These are phyloP conservation scores for Ormyrus pomaceus DNA, from an alignment of 2,888 invertebrate species.

Conservation along the genomic window DNA sequence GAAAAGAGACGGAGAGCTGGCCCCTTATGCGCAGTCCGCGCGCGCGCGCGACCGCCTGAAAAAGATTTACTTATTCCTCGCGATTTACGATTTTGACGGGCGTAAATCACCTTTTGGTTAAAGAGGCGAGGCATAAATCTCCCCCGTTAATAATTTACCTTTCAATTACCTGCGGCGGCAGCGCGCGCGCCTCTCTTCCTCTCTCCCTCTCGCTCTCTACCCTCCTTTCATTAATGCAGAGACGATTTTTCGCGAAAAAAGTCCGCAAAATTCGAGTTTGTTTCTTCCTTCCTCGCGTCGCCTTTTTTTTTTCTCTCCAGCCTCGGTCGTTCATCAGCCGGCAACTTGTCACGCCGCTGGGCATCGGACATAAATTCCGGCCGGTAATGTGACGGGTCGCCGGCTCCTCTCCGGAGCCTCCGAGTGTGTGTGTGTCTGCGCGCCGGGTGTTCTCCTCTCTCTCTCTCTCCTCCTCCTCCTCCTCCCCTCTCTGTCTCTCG, in stretches of 20 bases:
- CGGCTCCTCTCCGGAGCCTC: conserved; percentile 61
- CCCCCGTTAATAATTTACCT: conserved; percentile 57
- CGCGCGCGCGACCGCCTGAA: conserved; percentile 23
- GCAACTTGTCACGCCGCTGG: conserved; percentile 76
- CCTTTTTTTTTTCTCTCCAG: background rate
- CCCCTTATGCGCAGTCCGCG: too few relatives aligned
- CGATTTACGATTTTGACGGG: conserved; percentile 58
- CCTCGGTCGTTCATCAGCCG: conserved; percentile 73
- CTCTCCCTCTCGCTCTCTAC: background rate
- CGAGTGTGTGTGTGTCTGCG: conserved; percentile 1
- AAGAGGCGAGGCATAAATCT: conserved; percentile 58
- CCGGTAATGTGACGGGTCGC: conserved; percentile 75
- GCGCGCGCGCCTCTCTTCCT: conserved; percentile 4
- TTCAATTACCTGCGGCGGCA: conserved; percentile 53
- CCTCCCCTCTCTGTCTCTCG: conserved; percentile 35
- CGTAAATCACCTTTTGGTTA: conserved; percentile 57
- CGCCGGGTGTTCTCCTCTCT: conserved; percentile 46
- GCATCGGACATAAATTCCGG: conserved; percentile 75
- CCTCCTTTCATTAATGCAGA: conserved; percentile 20
- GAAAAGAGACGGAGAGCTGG: too few relatives aligned
- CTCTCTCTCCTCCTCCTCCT: background rate
- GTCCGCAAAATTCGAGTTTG: conserved; percentile 55
- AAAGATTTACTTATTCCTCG: conserved; percentile 55
- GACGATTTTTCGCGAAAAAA: conserved; percentile 41
- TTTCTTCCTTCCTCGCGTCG: conserved; percentile 59